phyloP scores from a whole-genome alignment of 2,113 vertebrate genomes.

The Tonatia bakeri region DNA sequence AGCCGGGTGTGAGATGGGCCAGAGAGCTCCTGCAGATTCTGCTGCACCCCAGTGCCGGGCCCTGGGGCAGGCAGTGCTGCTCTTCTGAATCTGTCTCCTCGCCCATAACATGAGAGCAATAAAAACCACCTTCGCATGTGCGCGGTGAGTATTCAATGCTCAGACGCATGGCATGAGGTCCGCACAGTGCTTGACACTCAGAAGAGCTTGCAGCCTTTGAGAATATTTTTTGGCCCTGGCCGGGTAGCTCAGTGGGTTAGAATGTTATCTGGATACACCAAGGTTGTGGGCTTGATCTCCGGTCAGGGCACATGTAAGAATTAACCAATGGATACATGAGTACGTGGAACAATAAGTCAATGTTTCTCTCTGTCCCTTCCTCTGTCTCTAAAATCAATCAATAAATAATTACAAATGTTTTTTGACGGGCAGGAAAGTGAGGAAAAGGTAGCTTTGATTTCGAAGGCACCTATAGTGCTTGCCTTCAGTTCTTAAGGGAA shows the following conservation, averaged over 20 bases:
- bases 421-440: neutral
- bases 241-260: too few relatives aligned
- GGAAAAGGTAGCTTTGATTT: neutral
- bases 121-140: fast-evolving
- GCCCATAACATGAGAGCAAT: neutral
- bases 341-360: too few relatives aligned
- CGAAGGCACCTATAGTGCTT: too few relatives aligned
- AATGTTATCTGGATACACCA: too few relatives aligned
- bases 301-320: too few relatives aligned
- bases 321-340: too few relatives aligned
- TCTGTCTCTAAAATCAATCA: too few relatives aligned
- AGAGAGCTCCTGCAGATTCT: neutral
- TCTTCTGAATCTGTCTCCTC: neutral
- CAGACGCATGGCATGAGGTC: fast-evolving
- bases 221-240: neutral
- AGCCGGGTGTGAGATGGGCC: neutral
- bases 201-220: neutral
- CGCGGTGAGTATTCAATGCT: neutral
- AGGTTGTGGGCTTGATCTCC: too few relatives aligned
- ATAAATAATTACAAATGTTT: neutral
- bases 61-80: too few relatives aligned
- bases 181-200: fast-evolving
- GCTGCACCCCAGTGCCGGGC: fast-evolving
- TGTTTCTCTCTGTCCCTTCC: too few relatives aligned
- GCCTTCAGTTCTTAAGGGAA: neutral